These are phyloP conservation scores for Semaprochilodus insignis DNA, from an alignment of 2,797 vertebrate species.

Conservation along the genomic window DNA sequence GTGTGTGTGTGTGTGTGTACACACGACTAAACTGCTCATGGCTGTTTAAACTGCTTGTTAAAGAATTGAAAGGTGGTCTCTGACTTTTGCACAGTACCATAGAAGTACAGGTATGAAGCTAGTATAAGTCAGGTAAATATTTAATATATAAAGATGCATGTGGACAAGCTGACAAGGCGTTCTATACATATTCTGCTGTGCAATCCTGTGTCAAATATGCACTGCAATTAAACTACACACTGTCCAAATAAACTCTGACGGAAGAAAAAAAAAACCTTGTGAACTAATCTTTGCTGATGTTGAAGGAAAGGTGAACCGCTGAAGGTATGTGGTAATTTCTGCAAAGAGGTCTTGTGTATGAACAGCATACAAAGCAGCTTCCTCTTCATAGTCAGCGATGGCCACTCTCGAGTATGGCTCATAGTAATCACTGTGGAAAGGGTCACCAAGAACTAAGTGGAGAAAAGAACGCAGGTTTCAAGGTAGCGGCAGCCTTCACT, in stretches of 20 bases:
- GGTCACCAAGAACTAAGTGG: slow-evolving; percentile 21
- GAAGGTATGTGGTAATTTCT: background rate
- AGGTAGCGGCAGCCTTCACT: background rate
- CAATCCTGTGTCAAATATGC: background rate
- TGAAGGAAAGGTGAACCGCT: slow-evolving; percentile 4
- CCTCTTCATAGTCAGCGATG: slow-evolving; percentile 8
- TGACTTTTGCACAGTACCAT: no score
- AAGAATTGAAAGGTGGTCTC: no score
- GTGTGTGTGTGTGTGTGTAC: no score
- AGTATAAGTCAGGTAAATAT: background rate
- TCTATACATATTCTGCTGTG: background rate
- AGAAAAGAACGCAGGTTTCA: slow-evolving; percentile 13
- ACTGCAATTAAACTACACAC: background rate
- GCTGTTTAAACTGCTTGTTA: no score
- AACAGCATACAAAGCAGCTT: slow-evolving; percentile 3
- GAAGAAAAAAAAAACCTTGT: background rate
- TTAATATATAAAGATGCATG: background rate
- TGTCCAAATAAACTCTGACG: background rate
- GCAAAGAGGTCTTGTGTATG: background rate
- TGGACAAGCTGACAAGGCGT: background rate
- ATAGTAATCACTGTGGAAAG: slow-evolving; percentile 16
- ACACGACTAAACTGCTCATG: no score
- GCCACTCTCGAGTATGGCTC: slow-evolving; percentile 8
- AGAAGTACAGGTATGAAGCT: background rate
- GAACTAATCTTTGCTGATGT: background rate